phyloP scores from a whole-genome alignment of 2,113 vertebrate genomes.

The Tupaia tana region DNA sequence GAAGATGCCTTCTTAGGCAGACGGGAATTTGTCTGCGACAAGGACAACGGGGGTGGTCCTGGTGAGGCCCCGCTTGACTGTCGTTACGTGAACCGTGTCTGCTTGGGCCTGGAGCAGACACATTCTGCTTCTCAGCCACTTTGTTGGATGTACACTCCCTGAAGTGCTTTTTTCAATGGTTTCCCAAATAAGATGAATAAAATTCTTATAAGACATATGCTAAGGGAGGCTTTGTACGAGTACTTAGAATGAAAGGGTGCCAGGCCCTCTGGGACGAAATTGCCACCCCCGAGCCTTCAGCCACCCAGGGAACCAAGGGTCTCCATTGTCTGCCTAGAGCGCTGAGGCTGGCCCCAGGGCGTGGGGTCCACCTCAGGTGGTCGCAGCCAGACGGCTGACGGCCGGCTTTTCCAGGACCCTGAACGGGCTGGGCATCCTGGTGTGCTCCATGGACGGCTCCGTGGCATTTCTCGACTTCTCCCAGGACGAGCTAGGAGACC shows the following conservation, averaged over 20 bases:
- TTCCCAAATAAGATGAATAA: slow-evolving; percentile 38
- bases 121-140: not conserved
- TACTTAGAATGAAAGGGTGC: not conserved
- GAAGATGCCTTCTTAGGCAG: not conserved
- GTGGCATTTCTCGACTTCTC: slow-evolving; percentile 98
- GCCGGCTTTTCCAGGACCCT: slow-evolving; percentile 90
- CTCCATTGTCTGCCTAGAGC: not conserved
- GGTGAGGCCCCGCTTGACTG: not conserved
- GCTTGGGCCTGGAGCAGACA: too few relatives aligned
- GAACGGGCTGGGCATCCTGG: slow-evolving; percentile 96
- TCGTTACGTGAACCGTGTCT: not conserved
- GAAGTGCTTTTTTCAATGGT: not conserved
- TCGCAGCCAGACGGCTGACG: not conserved
- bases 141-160: not conserved
- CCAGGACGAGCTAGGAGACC: slow-evolving; percentile 97
- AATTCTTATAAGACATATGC: not conserved
- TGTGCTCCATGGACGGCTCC: slow-evolving; percentile 99
- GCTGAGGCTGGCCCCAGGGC: not conserved
- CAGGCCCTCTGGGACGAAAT: not conserved
- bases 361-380: not conserved
- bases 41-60: not conserved
- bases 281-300: not conserved
- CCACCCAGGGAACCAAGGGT: not conserved
- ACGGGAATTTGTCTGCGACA: not conserved
- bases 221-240: slow-evolving; percentile 15